Evolutionary conservation across 2,888 invertebrate species (phyloP).

Genomic region (Leptopterna dolabrata): DNA sequence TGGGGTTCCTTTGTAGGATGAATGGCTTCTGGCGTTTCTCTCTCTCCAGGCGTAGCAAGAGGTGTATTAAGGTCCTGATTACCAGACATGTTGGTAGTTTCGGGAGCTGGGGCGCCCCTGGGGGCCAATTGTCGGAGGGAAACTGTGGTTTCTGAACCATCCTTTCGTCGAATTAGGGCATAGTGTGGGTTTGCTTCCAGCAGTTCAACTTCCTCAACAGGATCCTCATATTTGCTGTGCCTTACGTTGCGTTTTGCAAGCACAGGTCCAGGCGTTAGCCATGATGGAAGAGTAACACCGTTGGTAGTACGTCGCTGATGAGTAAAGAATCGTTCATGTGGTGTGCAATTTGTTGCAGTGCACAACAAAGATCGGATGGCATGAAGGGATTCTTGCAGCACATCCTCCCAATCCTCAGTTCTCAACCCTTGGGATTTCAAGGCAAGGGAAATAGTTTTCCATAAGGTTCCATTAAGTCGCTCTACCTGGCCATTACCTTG

Average conservation of each 20-base stretch:
- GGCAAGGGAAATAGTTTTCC: slow-evolving; percentile 17
- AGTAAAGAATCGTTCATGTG: background rate
- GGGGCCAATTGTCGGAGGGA: background rate
- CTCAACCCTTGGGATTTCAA: slow-evolving; percentile 22
- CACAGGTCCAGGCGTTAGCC: background rate
- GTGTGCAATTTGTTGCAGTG: slow-evolving; percentile 6
- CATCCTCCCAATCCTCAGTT: slow-evolving; percentile 45
- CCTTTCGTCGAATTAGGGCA: slow-evolving; percentile 18
- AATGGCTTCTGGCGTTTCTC: background rate
- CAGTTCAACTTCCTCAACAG: slow-evolving; percentile 59
- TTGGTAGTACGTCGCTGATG: background rate
- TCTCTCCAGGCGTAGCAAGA: background rate
- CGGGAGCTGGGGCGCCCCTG: background rate
- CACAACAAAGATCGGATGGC: slow-evolving; percentile 3
- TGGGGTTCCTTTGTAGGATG: background rate
- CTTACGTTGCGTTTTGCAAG: no score
- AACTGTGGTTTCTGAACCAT: slow-evolving; percentile 4
- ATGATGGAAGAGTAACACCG: background rate
- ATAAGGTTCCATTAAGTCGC: slow-evolving; percentile 1
- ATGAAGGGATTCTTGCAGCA: slow-evolving; percentile 25
- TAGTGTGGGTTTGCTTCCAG: slow-evolving; percentile 58
- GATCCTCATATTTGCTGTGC: slow-evolving; percentile 46
- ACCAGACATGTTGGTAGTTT: background rate
- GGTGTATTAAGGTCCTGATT: background rate
- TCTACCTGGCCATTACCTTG: slow-evolving; percentile 22